Conservation (phyloP, 2,113 vertebrate species). For the Syngnathus floridae region DNA sequence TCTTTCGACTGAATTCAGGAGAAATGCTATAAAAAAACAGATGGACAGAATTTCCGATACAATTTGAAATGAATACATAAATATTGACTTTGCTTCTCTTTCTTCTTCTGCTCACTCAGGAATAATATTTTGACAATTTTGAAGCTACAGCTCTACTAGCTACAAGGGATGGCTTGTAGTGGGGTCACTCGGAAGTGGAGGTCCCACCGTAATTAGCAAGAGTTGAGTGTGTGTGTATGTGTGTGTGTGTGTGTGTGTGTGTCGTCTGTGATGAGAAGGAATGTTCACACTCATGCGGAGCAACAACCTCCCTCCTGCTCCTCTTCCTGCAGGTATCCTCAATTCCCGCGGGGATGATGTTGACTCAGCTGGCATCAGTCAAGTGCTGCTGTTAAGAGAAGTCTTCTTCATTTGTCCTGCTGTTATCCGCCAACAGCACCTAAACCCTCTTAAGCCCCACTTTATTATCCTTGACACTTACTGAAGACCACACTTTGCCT, state of each 20-base stretch:
- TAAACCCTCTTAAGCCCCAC: conserved; percentile 54
- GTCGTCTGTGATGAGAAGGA: conserved; percentile 34
- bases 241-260: conserved; percentile 16
- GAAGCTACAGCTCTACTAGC: not conserved
- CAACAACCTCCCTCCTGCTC: conserved; percentile 23
- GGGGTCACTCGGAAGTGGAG: not conserved
- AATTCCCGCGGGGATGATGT: conserved; percentile 54
- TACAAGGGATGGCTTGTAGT: not conserved
- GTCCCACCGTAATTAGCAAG: conserved; percentile 10
- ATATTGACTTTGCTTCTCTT: too few relatives aligned
- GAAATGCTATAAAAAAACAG: too few relatives aligned
- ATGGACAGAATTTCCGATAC: too few relatives aligned
- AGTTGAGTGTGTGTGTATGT: conserved; percentile 13
- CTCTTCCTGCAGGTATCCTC: conserved; percentile 38
- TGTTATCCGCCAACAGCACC: conserved; percentile 56
- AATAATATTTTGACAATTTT: not conserved
- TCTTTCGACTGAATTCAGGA: too few relatives aligned
- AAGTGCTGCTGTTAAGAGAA: conserved; percentile 49
- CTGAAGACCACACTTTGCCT: conserved; percentile 45
- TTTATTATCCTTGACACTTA: conserved; percentile 71
- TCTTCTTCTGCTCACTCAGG: not conserved
- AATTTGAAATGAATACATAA: too few relatives aligned
- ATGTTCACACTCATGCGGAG: conserved; percentile 31
- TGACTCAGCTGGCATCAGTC: conserved; percentile 69
- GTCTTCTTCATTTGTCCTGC: conserved; percentile 61